These are phyloP conservation scores for Cataglyphis livida DNA, from an alignment of 2,888 invertebrate genomes.

Conservation along the genomic window DNA sequence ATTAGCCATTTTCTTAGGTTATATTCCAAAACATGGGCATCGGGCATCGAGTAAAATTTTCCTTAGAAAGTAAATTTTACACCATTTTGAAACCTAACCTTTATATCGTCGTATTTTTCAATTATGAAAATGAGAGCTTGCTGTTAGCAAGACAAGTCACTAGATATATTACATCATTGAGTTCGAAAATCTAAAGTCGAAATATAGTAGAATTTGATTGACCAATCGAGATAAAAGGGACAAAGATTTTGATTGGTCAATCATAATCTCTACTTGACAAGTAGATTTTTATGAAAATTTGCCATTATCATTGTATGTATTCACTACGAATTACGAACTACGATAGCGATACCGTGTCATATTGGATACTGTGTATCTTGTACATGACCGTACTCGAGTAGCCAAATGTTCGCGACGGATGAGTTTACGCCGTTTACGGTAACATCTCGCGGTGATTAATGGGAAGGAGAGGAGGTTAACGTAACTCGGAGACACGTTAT, in stretches of 20 bases:
- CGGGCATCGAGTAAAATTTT: too few relatives aligned
- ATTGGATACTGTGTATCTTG: neutral
- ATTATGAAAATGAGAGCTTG: neutral
- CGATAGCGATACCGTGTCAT: neutral
- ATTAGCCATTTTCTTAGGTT: conserved; percentile 12
- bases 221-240: neutral
- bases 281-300: neutral
- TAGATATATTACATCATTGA: too few relatives aligned
- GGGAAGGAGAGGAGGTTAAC: neutral
- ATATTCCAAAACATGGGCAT: too few relatives aligned
- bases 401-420: conserved; percentile 52
- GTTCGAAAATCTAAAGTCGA: too few relatives aligned
- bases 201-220: neutral
- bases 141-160: too few relatives aligned
- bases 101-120: neutral
- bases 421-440: conserved; percentile 55
- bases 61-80: too few relatives aligned
- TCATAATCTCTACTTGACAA: neutral
- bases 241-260: neutral
- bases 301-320: neutral
- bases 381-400: conserved; percentile 45
- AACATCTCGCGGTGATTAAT: conserved; percentile 32
- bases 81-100: too few relatives aligned
- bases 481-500: neutral
- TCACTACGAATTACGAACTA: neutral